These are phyloP conservation scores for Bruchidius siliquastri DNA, from an alignment of 2,888 invertebrate species.

Conservation along the genomic window DNA sequence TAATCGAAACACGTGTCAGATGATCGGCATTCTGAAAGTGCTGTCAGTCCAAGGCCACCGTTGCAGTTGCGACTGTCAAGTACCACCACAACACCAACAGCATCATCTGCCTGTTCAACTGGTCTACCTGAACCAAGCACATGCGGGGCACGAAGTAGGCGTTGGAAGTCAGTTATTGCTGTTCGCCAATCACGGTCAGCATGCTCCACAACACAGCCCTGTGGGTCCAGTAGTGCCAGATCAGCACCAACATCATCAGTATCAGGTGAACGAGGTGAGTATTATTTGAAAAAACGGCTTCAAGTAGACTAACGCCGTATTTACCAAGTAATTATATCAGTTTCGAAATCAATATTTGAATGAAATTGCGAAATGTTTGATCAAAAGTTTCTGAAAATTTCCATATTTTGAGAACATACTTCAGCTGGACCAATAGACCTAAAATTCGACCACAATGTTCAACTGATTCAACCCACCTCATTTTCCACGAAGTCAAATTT, in stretches of 20 bases:
- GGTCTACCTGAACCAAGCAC: neutral
- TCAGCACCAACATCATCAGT: neutral
- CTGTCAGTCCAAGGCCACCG: conserved; percentile 12
- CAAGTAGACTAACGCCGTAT: too few species aligned
- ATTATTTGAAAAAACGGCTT: too few species aligned
- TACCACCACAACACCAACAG: neutral
- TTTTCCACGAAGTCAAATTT: too few species aligned
- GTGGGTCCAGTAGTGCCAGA: neutral
- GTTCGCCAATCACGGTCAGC: neutral
- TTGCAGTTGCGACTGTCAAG: conserved; percentile 13
- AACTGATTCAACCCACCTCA: too few species aligned
- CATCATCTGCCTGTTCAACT: conserved; percentile 3
- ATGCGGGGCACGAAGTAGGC: neutral
- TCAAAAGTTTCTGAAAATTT: too few species aligned
- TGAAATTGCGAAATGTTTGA: too few species aligned
- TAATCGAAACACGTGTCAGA: conserved; percentile 7
- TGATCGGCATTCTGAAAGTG: conserved; percentile 9
- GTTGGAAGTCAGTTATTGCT: neutral
- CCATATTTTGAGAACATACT: too few species aligned
- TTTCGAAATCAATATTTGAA: too few species aligned
- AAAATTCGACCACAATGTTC: too few species aligned
- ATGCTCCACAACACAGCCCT: neutral
- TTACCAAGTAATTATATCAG: too few species aligned
- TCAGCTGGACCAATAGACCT: too few species aligned
- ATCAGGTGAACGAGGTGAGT: neutral